Percentiles rank a stretch among this genome's conserved stretches.
phyloP scores from a whole-genome alignment of 2,113 vertebrate species.

The Hystrix brachyura region DNA sequence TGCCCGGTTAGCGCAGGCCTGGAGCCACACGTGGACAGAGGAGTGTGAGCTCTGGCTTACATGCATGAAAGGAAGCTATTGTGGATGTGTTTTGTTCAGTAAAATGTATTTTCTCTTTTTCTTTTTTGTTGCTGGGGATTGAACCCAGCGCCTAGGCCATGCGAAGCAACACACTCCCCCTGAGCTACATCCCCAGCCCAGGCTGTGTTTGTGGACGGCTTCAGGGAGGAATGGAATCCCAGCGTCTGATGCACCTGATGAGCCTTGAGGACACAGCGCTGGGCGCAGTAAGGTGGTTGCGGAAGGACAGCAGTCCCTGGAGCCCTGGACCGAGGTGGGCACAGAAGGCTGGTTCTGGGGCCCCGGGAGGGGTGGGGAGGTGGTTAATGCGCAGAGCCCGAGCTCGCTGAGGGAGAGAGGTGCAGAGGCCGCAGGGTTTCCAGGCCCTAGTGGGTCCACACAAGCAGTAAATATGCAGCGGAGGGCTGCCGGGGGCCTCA shows the following conservation, averaged over 20 bases:
- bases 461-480: neutral
- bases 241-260: too few relatives aligned
- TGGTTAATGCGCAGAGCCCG: neutral
- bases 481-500: neutral
- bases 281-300: neutral
- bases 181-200: too few relatives aligned
- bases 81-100: neutral
- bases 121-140: too few relatives aligned
- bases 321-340: slow-evolving; percentile 78
- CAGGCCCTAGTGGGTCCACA: neutral
- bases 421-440: neutral
- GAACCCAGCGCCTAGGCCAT: too few relatives aligned
- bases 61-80: neutral
- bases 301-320: slow-evolving; percentile 72
- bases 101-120: too few relatives aligned
- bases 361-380: neutral
- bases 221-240: neutral
- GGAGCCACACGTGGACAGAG: neutral
- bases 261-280: neutral
- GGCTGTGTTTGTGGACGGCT: neutral
- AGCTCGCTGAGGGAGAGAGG: neutral
- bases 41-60: neutral
- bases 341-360: neutral
- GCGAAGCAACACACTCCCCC: too few relatives aligned
- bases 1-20: neutral